Percentiles rank a stretch among this genome's conserved stretches.
Conservation (phyloP, 2,888 invertebrate genomes). For the Hedychridium roseum region DNA sequence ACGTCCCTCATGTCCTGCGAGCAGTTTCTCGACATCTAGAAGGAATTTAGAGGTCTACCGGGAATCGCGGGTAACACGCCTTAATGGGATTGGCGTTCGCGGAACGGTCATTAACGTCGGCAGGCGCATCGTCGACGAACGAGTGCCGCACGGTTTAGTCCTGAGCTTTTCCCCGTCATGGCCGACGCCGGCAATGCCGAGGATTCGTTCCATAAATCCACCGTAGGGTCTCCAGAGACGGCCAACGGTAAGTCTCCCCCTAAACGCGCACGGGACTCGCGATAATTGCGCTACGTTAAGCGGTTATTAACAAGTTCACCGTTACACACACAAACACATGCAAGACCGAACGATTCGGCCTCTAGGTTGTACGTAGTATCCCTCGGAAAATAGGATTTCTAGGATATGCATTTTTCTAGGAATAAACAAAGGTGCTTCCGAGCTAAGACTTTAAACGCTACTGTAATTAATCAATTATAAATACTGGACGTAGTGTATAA, state of each 20-base stretch:
- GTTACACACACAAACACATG: too few relatives aligned
- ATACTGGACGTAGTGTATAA: too few relatives aligned
- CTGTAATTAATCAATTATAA: too few relatives aligned
- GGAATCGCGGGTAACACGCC: slow-evolving; percentile 45
- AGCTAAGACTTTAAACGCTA: too few relatives aligned
- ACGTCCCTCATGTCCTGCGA: slow-evolving; percentile 35
- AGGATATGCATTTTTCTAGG: too few relatives aligned
- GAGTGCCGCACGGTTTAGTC: slow-evolving; percentile 24
- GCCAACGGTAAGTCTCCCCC: slow-evolving; percentile 13
- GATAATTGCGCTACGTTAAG: slow-evolving; percentile 30
- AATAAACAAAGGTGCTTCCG: too few relatives aligned
- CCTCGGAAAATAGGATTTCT: too few relatives aligned
- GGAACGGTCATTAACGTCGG: slow-evolving; percentile 47
- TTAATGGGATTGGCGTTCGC: slow-evolving; percentile 51
- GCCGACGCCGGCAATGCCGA: slow-evolving; percentile 23
- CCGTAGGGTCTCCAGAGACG: slow-evolving; percentile 21
- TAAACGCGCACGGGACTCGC: slow-evolving; percentile 20
- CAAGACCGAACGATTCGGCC: too few relatives aligned
- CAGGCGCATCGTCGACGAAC: slow-evolving; percentile 18
- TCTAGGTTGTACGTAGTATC: too few relatives aligned
- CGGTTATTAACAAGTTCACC: slow-evolving; percentile 32
- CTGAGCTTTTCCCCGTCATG: slow-evolving; percentile 18
- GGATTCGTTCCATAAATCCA: slow-evolving; percentile 32
- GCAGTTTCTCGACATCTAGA: slow-evolving; percentile 24
- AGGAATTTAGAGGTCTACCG: slow-evolving; percentile 50